Evolutionary conservation across 2,888 invertebrate species (phyloP), one percentile per base, ranked within the genome.

Genomic region (Argyresthia albistria): DNA sequence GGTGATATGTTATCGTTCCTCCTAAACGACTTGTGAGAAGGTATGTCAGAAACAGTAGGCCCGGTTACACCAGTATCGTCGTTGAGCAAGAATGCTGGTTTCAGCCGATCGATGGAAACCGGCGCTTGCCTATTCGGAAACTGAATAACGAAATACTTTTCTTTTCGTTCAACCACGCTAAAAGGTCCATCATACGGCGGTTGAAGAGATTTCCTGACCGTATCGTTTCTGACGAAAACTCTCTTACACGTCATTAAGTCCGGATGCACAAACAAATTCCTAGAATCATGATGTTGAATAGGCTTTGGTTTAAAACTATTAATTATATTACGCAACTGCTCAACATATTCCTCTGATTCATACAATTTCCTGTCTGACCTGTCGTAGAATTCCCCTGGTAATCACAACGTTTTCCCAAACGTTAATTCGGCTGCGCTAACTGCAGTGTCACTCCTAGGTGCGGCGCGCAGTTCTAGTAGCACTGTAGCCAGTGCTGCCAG

Each of bases 401-500:
- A 12, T 4, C 53, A 10, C 9, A 53, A 35, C 1, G 4, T 45
- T 9, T 35, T 9, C 4, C 54, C 51, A 43, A 50, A 51, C 1
- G 39, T 43, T 10, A 47, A n/a, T 43, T 51, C 42, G 4, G 54
- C 54, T 10, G 54, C 39, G n/a, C 51, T 51, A 6, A 47, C 36
- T n/a, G n/a, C 35, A 8, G 25, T 43, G 10, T 51, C 51, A 9
- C 42, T 42, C 14, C 51, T 46, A 9, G 35, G 7, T 2, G 52
- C 45, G 11, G 51, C 43, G 37, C 52, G 14, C 8, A 52, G 46
- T 10, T 52, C 65, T n/a, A 59, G 61, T 36, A 59, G 56, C 0
- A 78, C 57, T 4, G 70, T 63, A 4, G 66, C n/a, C n/a, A n/a
- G n/a, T n/a, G n/a, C n/a, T n/a, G n/a, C n/a, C n/a, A n/a, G n/a